Evolutionary conservation across 1,140 invertebrate species (phyloP).

Genomic region (Macrocentrus cingulum): DNA sequence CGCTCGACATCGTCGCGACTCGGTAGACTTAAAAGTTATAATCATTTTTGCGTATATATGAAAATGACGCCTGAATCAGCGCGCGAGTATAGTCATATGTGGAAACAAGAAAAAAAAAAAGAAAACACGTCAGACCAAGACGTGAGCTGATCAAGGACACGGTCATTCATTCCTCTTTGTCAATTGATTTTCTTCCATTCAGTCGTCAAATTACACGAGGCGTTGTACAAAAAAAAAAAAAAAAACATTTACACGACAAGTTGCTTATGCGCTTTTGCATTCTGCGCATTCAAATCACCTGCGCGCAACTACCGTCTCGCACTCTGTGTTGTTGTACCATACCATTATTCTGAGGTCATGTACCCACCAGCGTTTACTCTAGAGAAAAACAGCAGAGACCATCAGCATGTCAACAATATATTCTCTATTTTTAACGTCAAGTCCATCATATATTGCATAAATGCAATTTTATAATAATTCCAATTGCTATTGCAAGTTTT

Average conservation of each 20-base stretch:
- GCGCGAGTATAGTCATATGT: too few relatives aligned
- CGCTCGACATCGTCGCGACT: too few relatives aligned
- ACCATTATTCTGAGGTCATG: too few relatives aligned
- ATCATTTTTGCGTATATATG: too few relatives aligned
- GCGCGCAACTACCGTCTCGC: constrained; percentile 10
- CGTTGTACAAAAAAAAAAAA: background rate
- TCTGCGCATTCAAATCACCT: constrained; percentile 24
- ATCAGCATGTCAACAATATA: constrained; percentile 26
- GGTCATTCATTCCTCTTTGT: constrained; percentile 33
- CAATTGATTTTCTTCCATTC: constrained; percentile 28
- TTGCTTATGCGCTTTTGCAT: constrained; percentile 4
- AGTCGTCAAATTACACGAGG: background rate
- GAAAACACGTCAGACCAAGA: too few relatives aligned
- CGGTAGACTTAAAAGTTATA: too few relatives aligned
- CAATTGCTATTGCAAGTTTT: background rate
- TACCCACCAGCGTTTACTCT: background rate
- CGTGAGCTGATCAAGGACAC: constrained; percentile 30
- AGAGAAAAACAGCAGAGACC: constrained; percentile 18
- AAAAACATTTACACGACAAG: constrained; percentile 12
- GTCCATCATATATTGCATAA: constrained; percentile 11
- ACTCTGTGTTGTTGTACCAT: background rate
- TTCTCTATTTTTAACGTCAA: constrained; percentile 28
- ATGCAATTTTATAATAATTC: constrained; percentile 1
- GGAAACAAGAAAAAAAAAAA: too few relatives aligned
- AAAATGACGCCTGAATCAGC: too few relatives aligned